A percentile compares a stretch with the other conserved stretches of the same genome.
These are phyloP conservation scores for Marasmarcha lunaedactyla DNA, from an alignment of 2,888 invertebrate species.

Conservation along the genomic window DNA sequence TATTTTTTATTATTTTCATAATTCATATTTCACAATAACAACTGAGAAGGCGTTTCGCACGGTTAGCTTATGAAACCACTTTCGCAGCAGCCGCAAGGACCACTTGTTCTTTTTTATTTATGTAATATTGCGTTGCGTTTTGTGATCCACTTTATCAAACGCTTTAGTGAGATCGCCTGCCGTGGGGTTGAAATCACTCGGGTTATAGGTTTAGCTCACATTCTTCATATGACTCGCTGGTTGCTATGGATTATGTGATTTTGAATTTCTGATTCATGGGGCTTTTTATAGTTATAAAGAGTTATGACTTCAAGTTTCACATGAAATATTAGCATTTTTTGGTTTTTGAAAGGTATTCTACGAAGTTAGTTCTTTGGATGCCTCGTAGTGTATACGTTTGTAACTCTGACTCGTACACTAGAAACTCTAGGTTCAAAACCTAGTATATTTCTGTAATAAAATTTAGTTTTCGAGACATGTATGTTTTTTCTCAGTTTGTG, in stretches of 20 bases:
- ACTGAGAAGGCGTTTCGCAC: conserved; percentile 68
- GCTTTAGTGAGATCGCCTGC: conserved; percentile 53
- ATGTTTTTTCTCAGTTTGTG: no score
- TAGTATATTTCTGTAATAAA: no score
- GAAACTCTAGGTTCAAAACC: no score
- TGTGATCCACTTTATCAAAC: conserved; percentile 68
- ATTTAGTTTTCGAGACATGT: no score
- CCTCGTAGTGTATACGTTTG: no score
- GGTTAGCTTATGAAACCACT: conserved; percentile 64
- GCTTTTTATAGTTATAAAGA: no score
- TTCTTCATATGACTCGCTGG: conserved; percentile 38
- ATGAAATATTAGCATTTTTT: no score
- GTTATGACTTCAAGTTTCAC: no score
- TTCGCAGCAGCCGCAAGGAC: conserved; percentile 58
- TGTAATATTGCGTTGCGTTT: conserved; percentile 53
- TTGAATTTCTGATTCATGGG: conserved; percentile 22
- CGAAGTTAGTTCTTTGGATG: no score
- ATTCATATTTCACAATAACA: conserved; percentile 69
- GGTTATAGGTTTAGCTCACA: conserved; percentile 52
- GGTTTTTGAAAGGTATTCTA: no score
- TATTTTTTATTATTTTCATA: conserved; percentile 70
- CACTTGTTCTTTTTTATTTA: conserved; percentile 62
- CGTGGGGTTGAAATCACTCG: conserved; percentile 54
- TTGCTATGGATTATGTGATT: conserved; percentile 60
- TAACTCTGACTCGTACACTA: no score